Conservation (phyloP, 2,113 vertebrate species). For the Miniopterus natalensis region DNA sequence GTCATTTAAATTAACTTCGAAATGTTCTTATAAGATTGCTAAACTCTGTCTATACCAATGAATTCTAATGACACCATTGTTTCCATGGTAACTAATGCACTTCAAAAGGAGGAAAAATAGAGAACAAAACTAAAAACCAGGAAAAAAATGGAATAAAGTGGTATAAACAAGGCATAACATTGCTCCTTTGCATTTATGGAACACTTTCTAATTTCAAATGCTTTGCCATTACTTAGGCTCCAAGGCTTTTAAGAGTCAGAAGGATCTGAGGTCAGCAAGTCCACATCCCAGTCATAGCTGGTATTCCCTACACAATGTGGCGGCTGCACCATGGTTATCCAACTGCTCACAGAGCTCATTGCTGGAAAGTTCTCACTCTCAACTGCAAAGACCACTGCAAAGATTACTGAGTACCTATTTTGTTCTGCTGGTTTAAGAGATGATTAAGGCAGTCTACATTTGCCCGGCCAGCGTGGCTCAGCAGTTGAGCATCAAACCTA, state of each 20-base stretch:
- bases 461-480: too few species aligned
- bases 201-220: slow-evolving; percentile 65
- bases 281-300: not conserved
- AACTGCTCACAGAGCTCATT: not conserved
- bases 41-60: slow-evolving; percentile 78
- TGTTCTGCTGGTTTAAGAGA: not conserved
- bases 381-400: not conserved
- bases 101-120: slow-evolving; percentile 62
- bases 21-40: slow-evolving; percentile 74
- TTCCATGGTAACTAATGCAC: slow-evolving; percentile 82
- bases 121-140: slow-evolving; percentile 67
- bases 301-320: not conserved
- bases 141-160: slow-evolving; percentile 65
- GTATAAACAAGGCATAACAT: slow-evolving; percentile 68
- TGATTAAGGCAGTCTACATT: slow-evolving; percentile 25
- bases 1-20: slow-evolving; percentile 78
- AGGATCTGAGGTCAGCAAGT: slow-evolving; percentile 48
- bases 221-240: slow-evolving; percentile 64
- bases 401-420: not conserved
- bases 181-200: slow-evolving; percentile 65
- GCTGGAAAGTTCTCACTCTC: slow-evolving; percentile 19
- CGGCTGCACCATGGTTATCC: not conserved
- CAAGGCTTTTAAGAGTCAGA: slow-evolving; percentile 18
- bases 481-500: too few species aligned
- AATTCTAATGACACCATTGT: slow-evolving; percentile 77